Evolutionary conservation across 1,140 invertebrate species (phyloP).

Genomic region (Trinorchestia longiramus): DNA sequence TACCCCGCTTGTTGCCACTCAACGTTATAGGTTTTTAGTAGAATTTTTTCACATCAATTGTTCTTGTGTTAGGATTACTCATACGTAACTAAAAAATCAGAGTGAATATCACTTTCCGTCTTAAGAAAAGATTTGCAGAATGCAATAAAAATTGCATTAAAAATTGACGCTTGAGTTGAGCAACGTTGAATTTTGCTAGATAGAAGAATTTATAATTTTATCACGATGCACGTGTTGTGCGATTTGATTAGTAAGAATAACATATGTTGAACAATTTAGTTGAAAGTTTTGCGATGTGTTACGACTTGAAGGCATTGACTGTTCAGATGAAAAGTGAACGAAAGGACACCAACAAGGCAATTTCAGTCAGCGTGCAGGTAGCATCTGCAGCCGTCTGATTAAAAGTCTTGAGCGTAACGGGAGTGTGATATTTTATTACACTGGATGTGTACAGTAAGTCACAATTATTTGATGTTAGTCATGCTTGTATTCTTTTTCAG

Average conservation of each 20-base stretch:
- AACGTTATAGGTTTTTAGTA: neutral
- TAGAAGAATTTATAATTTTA: neutral
- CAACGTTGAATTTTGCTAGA: neutral
- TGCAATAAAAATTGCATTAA: neutral
- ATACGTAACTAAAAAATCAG: too few species aligned
- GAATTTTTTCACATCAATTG: neutral
- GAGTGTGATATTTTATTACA: neutral
- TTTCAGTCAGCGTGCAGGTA: neutral
- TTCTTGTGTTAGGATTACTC: too few species aligned
- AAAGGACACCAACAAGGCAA: neutral
- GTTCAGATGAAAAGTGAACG: neutral
- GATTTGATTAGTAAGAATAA: too few species aligned
- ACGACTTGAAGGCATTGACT: neutral
- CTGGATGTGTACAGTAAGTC: neutral
- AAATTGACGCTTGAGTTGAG: neutral
- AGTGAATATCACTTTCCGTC: neutral
- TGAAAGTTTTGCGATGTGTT: neutral
- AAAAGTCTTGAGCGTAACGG: neutral
- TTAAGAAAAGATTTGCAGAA: neutral
- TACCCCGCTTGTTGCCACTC: neutral
- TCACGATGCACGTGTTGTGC: too few species aligned
- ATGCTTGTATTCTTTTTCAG: neutral
- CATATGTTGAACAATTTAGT: neutral
- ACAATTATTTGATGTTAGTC: neutral
- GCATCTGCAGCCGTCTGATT: neutral